Conservation (phyloP, 1,140 invertebrate genomes). For the Dinothrombium tinctorium region DNA sequence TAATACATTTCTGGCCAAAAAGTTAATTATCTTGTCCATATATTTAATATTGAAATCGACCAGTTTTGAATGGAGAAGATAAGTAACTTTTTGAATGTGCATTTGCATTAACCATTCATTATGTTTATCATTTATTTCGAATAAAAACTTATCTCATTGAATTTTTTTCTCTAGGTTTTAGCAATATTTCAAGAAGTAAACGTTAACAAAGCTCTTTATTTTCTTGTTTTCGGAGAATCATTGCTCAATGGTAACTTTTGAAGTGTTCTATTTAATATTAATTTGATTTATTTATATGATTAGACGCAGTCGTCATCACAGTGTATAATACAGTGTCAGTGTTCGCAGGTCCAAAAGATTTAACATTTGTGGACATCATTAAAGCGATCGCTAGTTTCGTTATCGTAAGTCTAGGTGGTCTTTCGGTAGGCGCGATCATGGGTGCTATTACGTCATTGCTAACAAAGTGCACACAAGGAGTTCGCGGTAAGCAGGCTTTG, state of each 20-base stretch:
- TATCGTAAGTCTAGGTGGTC: background rate
- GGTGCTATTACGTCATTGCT: background rate
- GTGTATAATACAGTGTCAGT: background rate
- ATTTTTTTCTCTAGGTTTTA: too few relatives aligned
- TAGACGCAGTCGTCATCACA: slow-evolving; percentile 1
- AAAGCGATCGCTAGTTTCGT: background rate
- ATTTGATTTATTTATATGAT: background rate
- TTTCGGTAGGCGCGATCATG: background rate
- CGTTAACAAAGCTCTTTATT: slow-evolving; percentile 2
- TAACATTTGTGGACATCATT: background rate
- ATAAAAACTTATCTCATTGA: too few relatives aligned
- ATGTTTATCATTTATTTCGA: too few relatives aligned
- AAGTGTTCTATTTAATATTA: background rate
- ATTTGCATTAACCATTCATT: too few relatives aligned
- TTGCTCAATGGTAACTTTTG: background rate
- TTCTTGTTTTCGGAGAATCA: slow-evolving; percentile 1
- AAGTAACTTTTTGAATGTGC: too few relatives aligned
- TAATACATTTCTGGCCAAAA: too few relatives aligned
- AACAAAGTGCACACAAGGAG: background rate
- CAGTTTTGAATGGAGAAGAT: too few relatives aligned
- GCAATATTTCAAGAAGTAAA: slow-evolving; percentile 3
- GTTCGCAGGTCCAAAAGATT: background rate
- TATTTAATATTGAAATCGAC: too few relatives aligned
- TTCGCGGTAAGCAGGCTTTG: background rate
- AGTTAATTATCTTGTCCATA: too few relatives aligned